Evolutionary conservation across 2,888 invertebrate species (phyloP).

Genomic region (Drosophila buzzatii): DNA sequence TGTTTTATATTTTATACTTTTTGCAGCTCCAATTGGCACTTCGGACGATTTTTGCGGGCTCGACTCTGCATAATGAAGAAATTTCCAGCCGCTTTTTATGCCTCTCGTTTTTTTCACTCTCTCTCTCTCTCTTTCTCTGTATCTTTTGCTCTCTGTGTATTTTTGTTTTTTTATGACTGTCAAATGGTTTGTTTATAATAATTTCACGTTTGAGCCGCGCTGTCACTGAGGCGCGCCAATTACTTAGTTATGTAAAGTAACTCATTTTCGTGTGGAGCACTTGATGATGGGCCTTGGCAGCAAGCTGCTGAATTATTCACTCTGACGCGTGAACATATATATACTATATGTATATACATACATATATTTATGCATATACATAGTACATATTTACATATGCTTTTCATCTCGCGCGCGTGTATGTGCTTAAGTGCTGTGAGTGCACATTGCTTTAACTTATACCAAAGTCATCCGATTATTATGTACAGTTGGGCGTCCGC

Average conservation of each 20-base stretch:
- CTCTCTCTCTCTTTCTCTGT: background rate
- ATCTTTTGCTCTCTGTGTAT: background rate
- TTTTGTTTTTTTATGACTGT: conserved; percentile 60
- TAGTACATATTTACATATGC: conserved; percentile 64
- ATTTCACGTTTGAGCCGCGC: conserved; percentile 71
- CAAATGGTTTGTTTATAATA: conserved; percentile 81
- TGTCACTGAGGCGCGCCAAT: conserved; percentile 71
- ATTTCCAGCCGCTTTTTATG: conserved; percentile 71
- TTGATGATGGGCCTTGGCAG: conserved; percentile 43
- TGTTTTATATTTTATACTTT: conserved; percentile 62
- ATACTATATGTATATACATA: conserved; percentile 52
- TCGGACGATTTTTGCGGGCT: conserved; percentile 35
- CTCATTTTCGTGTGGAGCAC: conserved; percentile 66
- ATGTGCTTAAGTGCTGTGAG: conserved; percentile 63
- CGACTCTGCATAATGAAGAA: conserved; percentile 71
- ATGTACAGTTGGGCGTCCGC: conserved; percentile 55
- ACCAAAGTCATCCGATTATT: conserved; percentile 71
- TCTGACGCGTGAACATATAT: conserved; percentile 68
- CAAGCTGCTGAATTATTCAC: conserved; percentile 67
- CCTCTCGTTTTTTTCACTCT: background rate
- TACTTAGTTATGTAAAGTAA: conserved; percentile 80
- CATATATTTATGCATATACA: conserved; percentile 63
- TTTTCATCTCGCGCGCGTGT: conserved; percentile 40
- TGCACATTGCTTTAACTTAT: conserved; percentile 62
- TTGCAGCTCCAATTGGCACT: conserved; percentile 56